phyloP scores from a whole-genome alignment of 1,140 invertebrate genomes.

The Drosophila sproati region DNA sequence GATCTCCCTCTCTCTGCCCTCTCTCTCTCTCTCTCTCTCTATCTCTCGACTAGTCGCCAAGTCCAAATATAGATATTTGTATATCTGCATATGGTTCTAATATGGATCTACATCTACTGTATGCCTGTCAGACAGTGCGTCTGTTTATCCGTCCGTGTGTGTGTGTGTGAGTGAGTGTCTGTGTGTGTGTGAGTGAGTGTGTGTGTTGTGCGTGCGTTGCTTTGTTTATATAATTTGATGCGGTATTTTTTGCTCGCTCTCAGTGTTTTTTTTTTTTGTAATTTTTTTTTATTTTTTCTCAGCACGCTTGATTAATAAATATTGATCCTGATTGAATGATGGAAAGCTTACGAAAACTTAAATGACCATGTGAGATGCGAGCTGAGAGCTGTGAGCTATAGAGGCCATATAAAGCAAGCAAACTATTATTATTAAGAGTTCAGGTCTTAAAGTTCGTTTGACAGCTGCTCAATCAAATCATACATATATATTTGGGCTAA shows the following conservation, averaged over 20 bases:
- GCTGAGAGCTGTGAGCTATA: neutral
- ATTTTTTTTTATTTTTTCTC: constrained; percentile 21
- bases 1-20: neutral
- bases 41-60: neutral
- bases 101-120: constrained; percentile 15
- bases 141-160: constrained; percentile 57
- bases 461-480: constrained; percentile 81
- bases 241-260: constrained; percentile 42
- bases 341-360: constrained; percentile 71
- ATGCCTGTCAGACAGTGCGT: constrained; percentile 48
- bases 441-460: constrained; percentile 71
- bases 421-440: constrained; percentile 65
- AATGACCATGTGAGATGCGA: constrained; percentile 33
- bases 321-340: constrained; percentile 82
- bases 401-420: constrained; percentile 22
- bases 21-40: neutral
- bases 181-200: constrained; percentile 11
- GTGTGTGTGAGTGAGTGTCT: constrained; percentile 32
- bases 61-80: constrained; percentile 1
- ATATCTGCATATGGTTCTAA: neutral
- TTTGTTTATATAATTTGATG: constrained; percentile 39
- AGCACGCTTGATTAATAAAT: constrained; percentile 73
- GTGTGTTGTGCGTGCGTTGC: constrained; percentile 30
- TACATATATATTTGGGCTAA: constrained; percentile 75
- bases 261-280: constrained; percentile 12